Evolutionary conservation across 2,113 vertebrate genomes (phyloP).

Genomic region (Neofelis nebulosa): DNA sequence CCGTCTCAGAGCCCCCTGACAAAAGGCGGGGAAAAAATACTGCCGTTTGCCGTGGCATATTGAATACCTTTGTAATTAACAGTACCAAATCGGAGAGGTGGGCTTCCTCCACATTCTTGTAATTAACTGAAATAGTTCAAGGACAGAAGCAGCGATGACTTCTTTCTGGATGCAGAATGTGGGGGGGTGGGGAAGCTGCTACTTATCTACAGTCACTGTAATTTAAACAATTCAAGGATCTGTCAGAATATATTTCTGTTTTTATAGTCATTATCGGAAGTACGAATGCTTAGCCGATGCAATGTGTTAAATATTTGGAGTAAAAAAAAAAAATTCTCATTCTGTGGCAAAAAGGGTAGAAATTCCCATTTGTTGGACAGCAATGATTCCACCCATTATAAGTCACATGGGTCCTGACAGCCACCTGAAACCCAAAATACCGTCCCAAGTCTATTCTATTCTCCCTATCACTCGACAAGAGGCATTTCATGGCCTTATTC

Average conservation of each 20-base stretch:
- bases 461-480: neutral
- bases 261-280: neutral
- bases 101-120: slow-evolving; percentile 49
- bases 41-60: slow-evolving; percentile 71
- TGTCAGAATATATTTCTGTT: neutral
- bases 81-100: slow-evolving; percentile 12
- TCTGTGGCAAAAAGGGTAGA: neutral
- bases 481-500: too few species aligned
- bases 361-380: neutral
- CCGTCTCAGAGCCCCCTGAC: neutral
- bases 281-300: neutral
- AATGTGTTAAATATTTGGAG: neutral
- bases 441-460: neutral
- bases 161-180: neutral
- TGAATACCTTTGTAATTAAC: slow-evolving; percentile 76
- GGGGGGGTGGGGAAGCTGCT: neutral
- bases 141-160: neutral
- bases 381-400: accelerated
- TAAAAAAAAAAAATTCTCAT: neutral
- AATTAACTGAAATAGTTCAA: slow-evolving; percentile 67
- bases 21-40: neutral
- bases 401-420: neutral
- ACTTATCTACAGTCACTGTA: neutral
- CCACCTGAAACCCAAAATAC: neutral
- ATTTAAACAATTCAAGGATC: neutral